These are phyloP conservation scores for Spilarctia lutea DNA, from an alignment of 2,888 invertebrate genomes.

Conservation along the genomic window DNA sequence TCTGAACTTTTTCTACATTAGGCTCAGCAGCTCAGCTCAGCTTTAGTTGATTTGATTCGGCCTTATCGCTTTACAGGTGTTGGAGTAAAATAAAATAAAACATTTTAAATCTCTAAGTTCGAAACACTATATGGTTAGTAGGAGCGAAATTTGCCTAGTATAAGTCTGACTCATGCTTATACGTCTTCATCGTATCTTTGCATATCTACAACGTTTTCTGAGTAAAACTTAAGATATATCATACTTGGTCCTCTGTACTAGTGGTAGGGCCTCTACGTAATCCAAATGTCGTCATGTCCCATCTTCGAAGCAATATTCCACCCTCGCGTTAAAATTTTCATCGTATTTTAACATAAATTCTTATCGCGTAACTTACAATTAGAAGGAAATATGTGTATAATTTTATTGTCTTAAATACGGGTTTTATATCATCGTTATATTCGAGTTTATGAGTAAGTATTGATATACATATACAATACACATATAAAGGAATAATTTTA, in stretches of 20 bases:
- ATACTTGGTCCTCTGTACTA: constrained; percentile 40
- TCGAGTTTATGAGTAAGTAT: background rate
- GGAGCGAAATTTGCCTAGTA: background rate
- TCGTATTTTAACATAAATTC: constrained; percentile 56
- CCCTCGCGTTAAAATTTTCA: constrained; percentile 52
- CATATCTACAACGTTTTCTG: background rate
- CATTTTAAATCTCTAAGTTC: too few relatives aligned
- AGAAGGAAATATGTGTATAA: constrained; percentile 32
- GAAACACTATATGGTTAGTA: background rate
- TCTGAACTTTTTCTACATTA: background rate
- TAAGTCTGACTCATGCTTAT: background rate
- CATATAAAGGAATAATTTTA: background rate
- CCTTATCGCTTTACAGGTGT: too few relatives aligned
- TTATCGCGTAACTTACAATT: constrained; percentile 47
- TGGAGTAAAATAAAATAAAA: too few relatives aligned
- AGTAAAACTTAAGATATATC: background rate
- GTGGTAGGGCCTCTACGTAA: constrained; percentile 40
- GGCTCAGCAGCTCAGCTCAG: too few relatives aligned
- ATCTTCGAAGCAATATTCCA: constrained; percentile 49
- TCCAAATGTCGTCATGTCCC: constrained; percentile 36
- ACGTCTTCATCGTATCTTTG: background rate
- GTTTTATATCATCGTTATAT: background rate
- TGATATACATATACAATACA: background rate
- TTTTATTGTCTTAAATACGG: constrained; percentile 28
- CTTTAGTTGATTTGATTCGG: background rate